Conservation (phyloP, 2,113 vertebrate genomes). For the Pelusios castaneus region DNA sequence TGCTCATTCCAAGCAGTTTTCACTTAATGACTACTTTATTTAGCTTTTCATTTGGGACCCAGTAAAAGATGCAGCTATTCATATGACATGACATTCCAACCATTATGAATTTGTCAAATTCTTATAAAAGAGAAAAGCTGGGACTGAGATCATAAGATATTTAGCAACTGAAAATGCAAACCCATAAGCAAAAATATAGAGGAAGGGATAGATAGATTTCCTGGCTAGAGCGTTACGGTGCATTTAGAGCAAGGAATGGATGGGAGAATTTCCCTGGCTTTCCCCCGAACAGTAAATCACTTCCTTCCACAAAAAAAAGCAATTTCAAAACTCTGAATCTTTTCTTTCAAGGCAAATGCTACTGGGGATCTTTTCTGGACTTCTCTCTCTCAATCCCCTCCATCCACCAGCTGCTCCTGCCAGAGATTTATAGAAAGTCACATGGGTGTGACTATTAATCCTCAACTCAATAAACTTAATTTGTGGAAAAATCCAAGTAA, state of each 20-base stretch:
- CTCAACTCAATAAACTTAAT: conserved; percentile 13
- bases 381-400: not conserved
- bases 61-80: not conserved
- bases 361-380: not conserved
- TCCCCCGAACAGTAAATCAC: not conserved
- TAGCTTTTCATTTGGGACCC: not conserved
- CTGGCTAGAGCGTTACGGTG: not conserved
- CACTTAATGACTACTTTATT: not conserved
- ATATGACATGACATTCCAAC: not conserved
- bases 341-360: not conserved
- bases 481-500: not conserved
- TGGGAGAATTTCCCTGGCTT: not conserved
- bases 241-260: not conserved
- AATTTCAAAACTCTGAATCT: not conserved
- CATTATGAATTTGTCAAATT: not conserved
- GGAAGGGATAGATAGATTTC: not conserved
- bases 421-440: not conserved
- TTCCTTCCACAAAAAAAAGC: not conserved
- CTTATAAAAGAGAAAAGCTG: not conserved
- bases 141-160: not conserved
- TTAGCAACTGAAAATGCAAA: not conserved
- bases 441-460: not conserved
- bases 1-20: not conserved
- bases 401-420: not conserved
- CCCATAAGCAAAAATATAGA: not conserved